These are phyloP conservation scores for Pelecanoides urinatrix DNA, from an alignment of 2,113 vertebrate species.

Conservation along the genomic window DNA sequence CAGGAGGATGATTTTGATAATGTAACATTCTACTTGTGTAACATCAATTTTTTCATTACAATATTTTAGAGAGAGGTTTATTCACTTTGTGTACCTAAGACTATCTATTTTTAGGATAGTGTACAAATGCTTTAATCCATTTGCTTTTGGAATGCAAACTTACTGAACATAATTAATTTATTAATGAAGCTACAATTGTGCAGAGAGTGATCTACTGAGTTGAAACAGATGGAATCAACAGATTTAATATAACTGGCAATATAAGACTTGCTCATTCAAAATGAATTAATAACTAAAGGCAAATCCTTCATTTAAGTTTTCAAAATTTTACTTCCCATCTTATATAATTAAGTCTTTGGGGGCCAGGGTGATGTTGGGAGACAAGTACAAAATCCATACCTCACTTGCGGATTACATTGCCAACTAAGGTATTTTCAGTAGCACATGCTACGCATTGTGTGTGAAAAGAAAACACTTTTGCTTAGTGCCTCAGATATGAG, in stretches of 20 bases:
- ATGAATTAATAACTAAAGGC: neutral
- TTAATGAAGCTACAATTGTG: neutral
- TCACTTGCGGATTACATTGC: neutral
- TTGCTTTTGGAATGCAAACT: neutral
- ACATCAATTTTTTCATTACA: neutral
- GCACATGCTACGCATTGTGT: neutral
- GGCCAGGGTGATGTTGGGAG: rapidly evolving
- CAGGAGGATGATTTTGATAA: neutral
- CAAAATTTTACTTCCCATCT: neutral
- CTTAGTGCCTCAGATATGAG: neutral
- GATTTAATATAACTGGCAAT: neutral
- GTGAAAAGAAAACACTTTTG: neutral
- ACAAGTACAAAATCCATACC: neutral
- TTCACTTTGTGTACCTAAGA: neutral
- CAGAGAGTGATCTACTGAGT: neutral
- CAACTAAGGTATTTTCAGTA: neutral
- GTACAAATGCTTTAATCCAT: neutral
- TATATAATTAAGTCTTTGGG: neutral
- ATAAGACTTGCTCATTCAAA: neutral
- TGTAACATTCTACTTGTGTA: neutral
- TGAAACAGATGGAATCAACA: neutral
- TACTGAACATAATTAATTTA: neutral
- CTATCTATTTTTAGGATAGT: neutral
- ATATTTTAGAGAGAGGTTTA: neutral
- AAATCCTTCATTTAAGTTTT: neutral